A percentile compares a stretch with the other conserved stretches of the same genome.
Conservation (phyloP, 2,113 vertebrate genomes). For the Sclerurus mexicanus region DNA sequence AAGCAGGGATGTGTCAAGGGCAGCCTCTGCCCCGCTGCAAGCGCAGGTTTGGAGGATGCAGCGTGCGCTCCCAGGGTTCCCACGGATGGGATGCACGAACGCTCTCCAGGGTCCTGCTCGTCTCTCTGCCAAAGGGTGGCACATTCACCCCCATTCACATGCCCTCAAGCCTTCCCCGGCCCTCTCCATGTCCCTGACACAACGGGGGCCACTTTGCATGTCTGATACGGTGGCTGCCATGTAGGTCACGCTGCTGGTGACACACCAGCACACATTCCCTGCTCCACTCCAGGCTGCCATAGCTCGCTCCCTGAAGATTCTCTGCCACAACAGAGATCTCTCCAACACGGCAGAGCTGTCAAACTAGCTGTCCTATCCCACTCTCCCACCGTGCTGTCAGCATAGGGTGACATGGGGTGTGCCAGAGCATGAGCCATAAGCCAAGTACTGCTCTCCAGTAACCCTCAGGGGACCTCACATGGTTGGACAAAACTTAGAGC, state of each 20-base stretch:
- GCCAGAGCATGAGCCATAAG: fast-evolving
- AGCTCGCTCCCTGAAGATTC: background rate
- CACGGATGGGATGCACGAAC: fast-evolving
- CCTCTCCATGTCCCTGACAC: fast-evolving
- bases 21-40: background rate
- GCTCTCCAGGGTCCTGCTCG: background rate
- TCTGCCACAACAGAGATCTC: background rate
- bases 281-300: background rate
- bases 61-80: fast-evolving
- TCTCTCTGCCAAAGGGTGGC: background rate
- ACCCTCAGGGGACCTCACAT: background rate
- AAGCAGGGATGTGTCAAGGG: background rate
- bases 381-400: background rate
- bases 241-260: background rate
- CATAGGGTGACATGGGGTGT: background rate
- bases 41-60: background rate
- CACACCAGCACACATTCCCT: background rate
- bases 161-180: background rate
- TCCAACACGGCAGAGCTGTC: background rate
- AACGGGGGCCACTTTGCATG: fast-evolving
- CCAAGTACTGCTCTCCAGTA: fast-evolving
- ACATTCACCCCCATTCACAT: fast-evolving
- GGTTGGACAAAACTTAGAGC: background rate
- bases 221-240: background rate
- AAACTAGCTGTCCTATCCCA: background rate